phyloP scores from a whole-genome alignment of 2,888 invertebrate genomes.

The Cryptocephalus primarius region DNA sequence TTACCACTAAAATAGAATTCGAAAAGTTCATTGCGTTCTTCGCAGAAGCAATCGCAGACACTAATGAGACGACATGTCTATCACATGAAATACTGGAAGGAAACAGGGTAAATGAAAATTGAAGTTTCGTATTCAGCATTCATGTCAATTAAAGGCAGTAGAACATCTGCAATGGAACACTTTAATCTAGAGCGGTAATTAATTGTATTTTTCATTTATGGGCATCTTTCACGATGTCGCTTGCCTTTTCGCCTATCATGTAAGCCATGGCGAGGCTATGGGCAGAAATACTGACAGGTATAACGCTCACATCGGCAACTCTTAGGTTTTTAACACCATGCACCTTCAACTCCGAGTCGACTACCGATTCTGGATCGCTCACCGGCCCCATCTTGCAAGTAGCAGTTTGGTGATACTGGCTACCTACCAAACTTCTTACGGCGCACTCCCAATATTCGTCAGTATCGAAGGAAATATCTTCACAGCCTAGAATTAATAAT shows the following conservation, averaged over 20 bases:
- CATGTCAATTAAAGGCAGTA: no score
- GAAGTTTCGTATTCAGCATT: no score
- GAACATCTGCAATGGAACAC: no score
- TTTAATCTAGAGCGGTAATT: no score
- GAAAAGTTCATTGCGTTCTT: no score
- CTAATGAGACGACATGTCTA: no score
- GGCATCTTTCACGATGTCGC: slow-evolving; percentile 38
- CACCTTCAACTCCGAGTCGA: slow-evolving; percentile 42
- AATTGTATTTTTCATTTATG: slow-evolving; percentile 16
- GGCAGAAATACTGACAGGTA: slow-evolving; percentile 41
- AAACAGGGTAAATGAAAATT: no score
- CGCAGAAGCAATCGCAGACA: no score
- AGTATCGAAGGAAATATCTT: slow-evolving; percentile 25
- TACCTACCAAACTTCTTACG: slow-evolving; percentile 35
- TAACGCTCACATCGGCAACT: slow-evolving; percentile 45
- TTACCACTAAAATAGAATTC: no score
- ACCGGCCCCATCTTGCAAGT: slow-evolving; percentile 46
- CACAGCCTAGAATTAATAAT: no score
- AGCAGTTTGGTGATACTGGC: slow-evolving; percentile 42
- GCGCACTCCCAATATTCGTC: slow-evolving; percentile 45
- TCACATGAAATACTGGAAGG: no score
- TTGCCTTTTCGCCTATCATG: slow-evolving; percentile 46
- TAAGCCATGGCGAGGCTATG: slow-evolving; percentile 43
- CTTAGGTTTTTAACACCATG: slow-evolving; percentile 40
- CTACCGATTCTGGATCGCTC: slow-evolving; percentile 42